Base-by-base conservation (phyloP, 2,888 invertebrate genomes). In the Zaprionus obscuricornis region DNA sequence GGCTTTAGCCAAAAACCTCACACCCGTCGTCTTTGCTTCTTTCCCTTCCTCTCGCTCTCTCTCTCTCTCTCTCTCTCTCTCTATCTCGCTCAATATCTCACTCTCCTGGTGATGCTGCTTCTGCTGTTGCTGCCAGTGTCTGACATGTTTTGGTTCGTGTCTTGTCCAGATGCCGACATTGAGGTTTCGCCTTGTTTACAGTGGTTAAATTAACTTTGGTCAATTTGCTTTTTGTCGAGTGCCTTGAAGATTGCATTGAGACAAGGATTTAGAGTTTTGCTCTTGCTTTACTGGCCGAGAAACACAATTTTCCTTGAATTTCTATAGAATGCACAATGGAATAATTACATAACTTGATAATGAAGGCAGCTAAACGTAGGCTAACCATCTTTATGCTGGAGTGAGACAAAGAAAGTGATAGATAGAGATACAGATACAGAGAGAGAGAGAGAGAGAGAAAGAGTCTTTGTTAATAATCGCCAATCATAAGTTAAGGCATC, bases 151-250 rank as follows among this genome's bases (percentile, higher is more conserved):
- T 36, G 3, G 14, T 27, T 18, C 17, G 20, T 26, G 20, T 58
- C 51, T 31, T 66, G 67, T 42, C 45, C 49, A 52, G 65, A 57
- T 49, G 55, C 33, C 34, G 57, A 29, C 37, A 26, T 22, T 36
- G 34, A 27, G 45, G 65, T 42, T 51, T 36, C 62, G 46, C 66
- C 58, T 47, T 76, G 74, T 81, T 81, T 85, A 74, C 81, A 65
- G 59, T 85, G 81, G 74, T 85, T 85, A 83, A 81, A 81, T 81
- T 85, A 85, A 79, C 83, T 79, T 83, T 85, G 79, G 84, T 83
- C 81, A 85, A 85, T 83, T 81, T 78, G 85, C 59, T 67, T 83
- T 69, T 63, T 66, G 67, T 66, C 70, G 57, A 64, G 58, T 49
- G 62, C 26, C 22, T 50, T 47, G 60, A 62, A 47, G 71, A 51